phyloP scores from a whole-genome alignment of 2,888 invertebrate genomes.

The Synergus japonicus region DNA sequence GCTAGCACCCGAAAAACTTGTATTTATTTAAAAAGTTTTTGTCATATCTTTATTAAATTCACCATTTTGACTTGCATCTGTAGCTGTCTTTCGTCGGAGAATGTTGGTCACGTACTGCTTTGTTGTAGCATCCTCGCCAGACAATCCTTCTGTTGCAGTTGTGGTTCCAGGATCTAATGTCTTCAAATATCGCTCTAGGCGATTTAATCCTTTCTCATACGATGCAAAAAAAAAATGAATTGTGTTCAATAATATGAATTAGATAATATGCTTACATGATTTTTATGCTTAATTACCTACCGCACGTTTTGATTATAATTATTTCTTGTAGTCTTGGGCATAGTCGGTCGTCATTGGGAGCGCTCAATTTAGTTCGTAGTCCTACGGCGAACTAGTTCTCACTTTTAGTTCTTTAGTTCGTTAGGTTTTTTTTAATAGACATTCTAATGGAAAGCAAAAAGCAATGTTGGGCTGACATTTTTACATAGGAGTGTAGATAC shows the following conservation, averaged over 20 bases:
- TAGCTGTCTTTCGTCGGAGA: neutral
- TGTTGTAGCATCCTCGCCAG: neutral
- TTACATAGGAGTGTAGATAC: too few relatives aligned
- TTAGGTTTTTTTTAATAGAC: too few relatives aligned
- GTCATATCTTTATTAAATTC: neutral
- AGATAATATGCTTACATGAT: neutral
- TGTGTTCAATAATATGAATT: neutral
- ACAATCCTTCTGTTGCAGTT: conserved; percentile 11
- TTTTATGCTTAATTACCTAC: conserved; percentile 1
- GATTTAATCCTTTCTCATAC: neutral
- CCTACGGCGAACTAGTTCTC: too few relatives aligned
- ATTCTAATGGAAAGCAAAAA: too few relatives aligned
- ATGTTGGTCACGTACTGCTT: neutral
- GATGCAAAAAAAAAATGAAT: neutral
- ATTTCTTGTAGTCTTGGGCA: too few relatives aligned
- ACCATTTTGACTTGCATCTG: neutral
- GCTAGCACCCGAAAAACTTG: neutral
- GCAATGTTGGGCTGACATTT: too few relatives aligned
- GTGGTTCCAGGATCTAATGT: conserved; percentile 1
- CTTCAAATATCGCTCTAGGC: neutral
- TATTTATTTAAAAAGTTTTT: neutral
- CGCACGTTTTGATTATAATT: neutral
- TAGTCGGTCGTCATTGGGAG: too few relatives aligned
- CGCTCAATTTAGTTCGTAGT: too few relatives aligned
- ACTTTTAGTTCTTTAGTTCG: too few relatives aligned